phyloP scores from a whole-genome alignment of 2,888 invertebrate species.

The Trissonchulus latispiculum region DNA sequence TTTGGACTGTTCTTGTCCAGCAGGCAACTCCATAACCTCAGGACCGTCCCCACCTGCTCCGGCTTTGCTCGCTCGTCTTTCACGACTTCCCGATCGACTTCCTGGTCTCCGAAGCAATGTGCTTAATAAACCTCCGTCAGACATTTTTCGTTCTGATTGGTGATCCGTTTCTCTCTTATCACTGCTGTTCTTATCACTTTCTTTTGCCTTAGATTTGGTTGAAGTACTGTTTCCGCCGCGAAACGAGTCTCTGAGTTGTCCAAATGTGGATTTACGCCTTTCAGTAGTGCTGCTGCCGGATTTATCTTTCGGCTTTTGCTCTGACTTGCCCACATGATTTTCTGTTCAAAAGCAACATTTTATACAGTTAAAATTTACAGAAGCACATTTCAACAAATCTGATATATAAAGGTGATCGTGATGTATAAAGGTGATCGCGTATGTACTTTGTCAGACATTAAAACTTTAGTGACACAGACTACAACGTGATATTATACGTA shows the following conservation, averaged over 20 bases:
- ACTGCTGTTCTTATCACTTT: slow-evolving; percentile 6
- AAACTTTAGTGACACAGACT: too few relatives aligned
- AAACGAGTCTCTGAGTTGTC: background rate
- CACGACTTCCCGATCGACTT: slow-evolving; percentile 19
- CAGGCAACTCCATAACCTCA: background rate
- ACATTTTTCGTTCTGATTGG: slow-evolving; percentile 10
- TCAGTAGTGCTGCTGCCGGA: too few relatives aligned
- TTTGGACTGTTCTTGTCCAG: background rate
- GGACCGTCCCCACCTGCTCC: background rate
- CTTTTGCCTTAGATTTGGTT: background rate
- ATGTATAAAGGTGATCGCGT: background rate
- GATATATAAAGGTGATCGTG: background rate
- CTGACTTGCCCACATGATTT: background rate
- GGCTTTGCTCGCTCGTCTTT: background rate
- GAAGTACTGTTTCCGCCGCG: background rate
- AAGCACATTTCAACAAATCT: background rate
- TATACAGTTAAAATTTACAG: background rate
- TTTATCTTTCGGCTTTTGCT: too few relatives aligned
- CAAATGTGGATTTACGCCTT: background rate
- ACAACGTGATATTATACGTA: too few relatives aligned
- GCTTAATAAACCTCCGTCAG: slow-evolving; percentile 9
- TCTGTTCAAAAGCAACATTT: background rate
- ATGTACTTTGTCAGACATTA: too few relatives aligned
- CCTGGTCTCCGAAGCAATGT: slow-evolving; percentile 17
- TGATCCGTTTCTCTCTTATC: slow-evolving; percentile 7